A percentile compares a stretch with the other conserved stretches of the same genome.
phyloP scores from a whole-genome alignment of 1,140 invertebrate genomes.

The Antheraea pernyi region DNA sequence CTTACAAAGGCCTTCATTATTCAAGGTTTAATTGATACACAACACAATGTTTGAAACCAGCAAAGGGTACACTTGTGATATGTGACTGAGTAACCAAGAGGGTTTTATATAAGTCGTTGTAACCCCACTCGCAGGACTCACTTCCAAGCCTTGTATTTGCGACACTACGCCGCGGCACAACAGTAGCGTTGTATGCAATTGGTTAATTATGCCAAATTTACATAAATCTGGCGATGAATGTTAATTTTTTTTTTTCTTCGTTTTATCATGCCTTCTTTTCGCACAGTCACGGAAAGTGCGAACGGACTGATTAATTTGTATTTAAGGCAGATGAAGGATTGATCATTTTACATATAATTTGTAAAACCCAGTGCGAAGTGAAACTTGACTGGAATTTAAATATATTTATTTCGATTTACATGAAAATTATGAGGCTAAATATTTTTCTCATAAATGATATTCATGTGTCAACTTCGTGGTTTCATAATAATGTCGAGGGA shows the following conservation, averaged over 20 bases:
- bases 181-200: not conserved
- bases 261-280: not conserved
- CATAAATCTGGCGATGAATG: conserved; percentile 1
- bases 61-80: conserved; percentile 11
- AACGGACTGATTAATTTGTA: not conserved
- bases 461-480: too few species aligned
- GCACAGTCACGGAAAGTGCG: not conserved
- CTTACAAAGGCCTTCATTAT: conserved; percentile 62
- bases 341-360: not conserved
- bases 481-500: too few species aligned
- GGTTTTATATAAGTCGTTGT: conserved; percentile 13
- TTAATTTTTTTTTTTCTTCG: conserved; percentile 1
- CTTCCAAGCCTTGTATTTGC: conserved; percentile 9
- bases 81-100: conserved; percentile 9
- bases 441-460: too few species aligned
- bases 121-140: conserved; percentile 14
- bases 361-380: not conserved
- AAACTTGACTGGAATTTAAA: too few species aligned
- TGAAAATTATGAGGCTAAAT: too few species aligned
- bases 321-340: not conserved
- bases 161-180: conserved; percentile 8
- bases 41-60: conserved; percentile 4
- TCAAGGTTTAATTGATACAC: conserved; percentile 21
- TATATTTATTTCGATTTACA: too few species aligned
- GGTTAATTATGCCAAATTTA: conserved; percentile 5